phyloP scores from a whole-genome alignment of 2,113 vertebrate species.

The Rattus norvegicus region GRCr8 NC_086025.1:132736501-132737000 shows the following conservation, averaged over 20 bases:
- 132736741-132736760: not conserved
- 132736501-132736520: not conserved
- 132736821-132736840: not conserved
- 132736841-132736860: not conserved
- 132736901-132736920: not conserved
- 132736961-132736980: not conserved
- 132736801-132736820: not conserved
- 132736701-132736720: not conserved
- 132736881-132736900: not conserved
- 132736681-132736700: not conserved
- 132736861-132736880: not conserved
- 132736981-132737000: not conserved
- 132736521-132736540: not conserved
- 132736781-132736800: too few relatives aligned
- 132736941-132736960: not conserved
- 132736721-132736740: not conserved
- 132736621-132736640: not conserved
- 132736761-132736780: not conserved
- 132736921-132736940: not conserved
- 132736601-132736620: not conserved
- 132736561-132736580: not conserved
- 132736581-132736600: not conserved
- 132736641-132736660: not conserved
- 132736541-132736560: not conserved
- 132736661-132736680: not conserved